phyloP scores from a whole-genome alignment of 2,888 invertebrate species.

The Pseudoips prasinana region DNA sequence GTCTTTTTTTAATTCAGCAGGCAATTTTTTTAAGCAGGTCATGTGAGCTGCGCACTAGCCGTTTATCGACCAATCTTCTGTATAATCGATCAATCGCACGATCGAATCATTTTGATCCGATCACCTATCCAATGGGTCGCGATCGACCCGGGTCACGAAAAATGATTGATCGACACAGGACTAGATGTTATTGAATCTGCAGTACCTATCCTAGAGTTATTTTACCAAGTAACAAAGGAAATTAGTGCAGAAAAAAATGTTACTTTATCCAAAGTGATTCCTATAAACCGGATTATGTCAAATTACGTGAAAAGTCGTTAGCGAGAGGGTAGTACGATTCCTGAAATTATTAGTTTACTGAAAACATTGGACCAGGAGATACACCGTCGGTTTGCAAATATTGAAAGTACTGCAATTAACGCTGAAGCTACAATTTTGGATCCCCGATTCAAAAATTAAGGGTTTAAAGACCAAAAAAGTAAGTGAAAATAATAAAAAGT shows the following conservation, averaged over 20 bases:
- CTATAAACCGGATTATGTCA: conserved; percentile 2
- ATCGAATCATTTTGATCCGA: too few species aligned
- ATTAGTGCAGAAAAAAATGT: conserved; percentile 10
- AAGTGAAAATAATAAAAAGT: too few species aligned
- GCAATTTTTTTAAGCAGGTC: too few species aligned
- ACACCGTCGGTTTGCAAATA: too few species aligned
- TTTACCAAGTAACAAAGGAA: conserved; percentile 6
- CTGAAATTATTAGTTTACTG: neutral
- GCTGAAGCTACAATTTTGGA: conserved; percentile 1
- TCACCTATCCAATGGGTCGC: too few species aligned
- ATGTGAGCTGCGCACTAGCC: too few species aligned
- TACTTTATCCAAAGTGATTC: conserved; percentile 8
- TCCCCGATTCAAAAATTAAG: neutral
- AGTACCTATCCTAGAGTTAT: conserved; percentile 10
- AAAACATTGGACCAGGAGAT: conserved; percentile 3
- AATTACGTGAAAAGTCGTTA: conserved; percentile 1
- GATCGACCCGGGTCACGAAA: too few species aligned
- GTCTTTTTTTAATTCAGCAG: too few species aligned
- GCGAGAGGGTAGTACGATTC: too few species aligned
- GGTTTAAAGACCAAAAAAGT: conserved; percentile 1
- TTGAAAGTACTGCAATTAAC: neutral
- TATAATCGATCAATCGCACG: too few species aligned
- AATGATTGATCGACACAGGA: too few species aligned
- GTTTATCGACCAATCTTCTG: too few species aligned
- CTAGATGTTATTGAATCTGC: conserved; percentile 7